Evolutionary conservation across 2,888 invertebrate species (phyloP), one percentile per base, ranked within the genome.

Genomic region (Papilio gigon): DNA sequence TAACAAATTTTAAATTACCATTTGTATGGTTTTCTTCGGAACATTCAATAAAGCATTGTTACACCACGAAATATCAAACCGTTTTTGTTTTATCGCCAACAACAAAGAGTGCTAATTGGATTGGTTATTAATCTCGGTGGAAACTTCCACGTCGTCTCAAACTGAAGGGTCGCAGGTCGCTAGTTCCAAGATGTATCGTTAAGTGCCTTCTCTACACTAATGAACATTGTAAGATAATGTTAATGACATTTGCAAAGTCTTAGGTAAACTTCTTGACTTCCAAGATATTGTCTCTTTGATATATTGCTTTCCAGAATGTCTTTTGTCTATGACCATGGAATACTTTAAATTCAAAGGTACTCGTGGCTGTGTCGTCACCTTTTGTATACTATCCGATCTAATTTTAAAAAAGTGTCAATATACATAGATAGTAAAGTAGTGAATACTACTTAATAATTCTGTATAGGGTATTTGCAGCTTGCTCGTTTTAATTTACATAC

Each of bases 111-210:
- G 20, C 68, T 68, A 68, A 64, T 68, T 68, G 68, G 68, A 68
- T 68, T 63, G 68, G 68, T 68, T 63, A 64, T 68, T 64, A 68
- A 64, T 64, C 58, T 47, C 47, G 59, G 64, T 59, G 37, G 58
- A 58, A 64, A 47, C 63, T 64, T 47, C 63, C 44, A 63, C 44
- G 64, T 68, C 30, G 25, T 33, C 35, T 37, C 62, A 59, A 27
- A 27, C n/a, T 22, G 53, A 53, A 63, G 64, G 33, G 22, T 12
- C 53, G 59, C 47, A 35, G 59, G 61, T 20, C 30, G 60, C 61
- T 67, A 67, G 60, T 50, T 58, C 58, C 4, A 58, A 63, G 68
- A 68, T 64, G 59, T 64, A 59, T 33, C 40, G 37, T 50, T 59
- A 64, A 44, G 64, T 64, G 68, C 44, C n/a, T 40, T 27, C 63